These are phyloP conservation scores for Hypanus sabinus DNA, from an alignment of 2,113 vertebrate genomes.

Conservation along the genomic window DNA sequence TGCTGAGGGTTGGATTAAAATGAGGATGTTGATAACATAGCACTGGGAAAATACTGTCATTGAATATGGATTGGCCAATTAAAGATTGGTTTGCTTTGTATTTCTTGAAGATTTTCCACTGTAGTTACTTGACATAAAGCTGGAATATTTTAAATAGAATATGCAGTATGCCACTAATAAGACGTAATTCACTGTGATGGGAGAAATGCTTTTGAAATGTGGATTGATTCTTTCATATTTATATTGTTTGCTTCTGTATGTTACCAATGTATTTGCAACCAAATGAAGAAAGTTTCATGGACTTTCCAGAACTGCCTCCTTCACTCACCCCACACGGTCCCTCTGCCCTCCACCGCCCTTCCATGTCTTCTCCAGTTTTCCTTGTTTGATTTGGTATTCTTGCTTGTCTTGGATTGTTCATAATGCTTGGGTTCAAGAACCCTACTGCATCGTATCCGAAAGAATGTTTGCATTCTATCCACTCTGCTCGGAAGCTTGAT, in stretches of 20 bases:
- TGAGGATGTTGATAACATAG: not conserved
- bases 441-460: not conserved
- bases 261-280: not conserved
- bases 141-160: not conserved
- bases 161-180: not conserved
- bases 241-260: not conserved
- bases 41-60: not conserved
- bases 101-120: not conserved
- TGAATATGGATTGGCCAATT: not conserved
- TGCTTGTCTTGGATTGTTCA: not conserved
- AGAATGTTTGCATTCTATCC: not conserved
- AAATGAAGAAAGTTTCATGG: not conserved
- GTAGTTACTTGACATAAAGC: not conserved
- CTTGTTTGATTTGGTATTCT: not conserved
- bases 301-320: not conserved
- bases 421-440: not conserved
- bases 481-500: not conserved
- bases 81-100: not conserved
- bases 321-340: not conserved
- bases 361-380: not conserved
- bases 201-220: not conserved
- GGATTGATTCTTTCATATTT: not conserved
- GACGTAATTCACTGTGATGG: not conserved
- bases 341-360: not conserved
- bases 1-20: not conserved